A percentile compares a stretch with the other conserved stretches of the same genome.
Conservation (phyloP, 2,113 vertebrate species). For the Sakesphorus luctuosus region DNA sequence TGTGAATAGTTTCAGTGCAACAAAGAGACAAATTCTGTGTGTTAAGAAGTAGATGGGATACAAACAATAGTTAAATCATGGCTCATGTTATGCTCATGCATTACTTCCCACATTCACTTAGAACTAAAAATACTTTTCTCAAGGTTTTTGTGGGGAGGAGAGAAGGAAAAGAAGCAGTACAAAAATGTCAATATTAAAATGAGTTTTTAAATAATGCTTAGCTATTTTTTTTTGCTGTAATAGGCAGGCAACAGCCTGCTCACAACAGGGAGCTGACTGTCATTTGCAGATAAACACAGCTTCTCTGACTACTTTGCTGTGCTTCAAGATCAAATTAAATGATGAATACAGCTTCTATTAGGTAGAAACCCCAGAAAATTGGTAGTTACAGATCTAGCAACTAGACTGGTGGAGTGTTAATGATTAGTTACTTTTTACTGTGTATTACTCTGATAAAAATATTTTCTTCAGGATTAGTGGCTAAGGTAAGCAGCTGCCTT, state of each 20-base stretch:
- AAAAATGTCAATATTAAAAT: neutral
- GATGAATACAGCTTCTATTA: slow-evolving; percentile 1
- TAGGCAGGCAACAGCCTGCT: neutral
- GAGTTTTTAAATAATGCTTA: neutral
- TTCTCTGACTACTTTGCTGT: neutral
- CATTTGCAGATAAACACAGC: slow-evolving; percentile 17
- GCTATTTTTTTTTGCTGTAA: neutral
- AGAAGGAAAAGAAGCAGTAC: neutral
- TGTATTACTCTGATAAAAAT: neutral
- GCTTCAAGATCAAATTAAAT: slow-evolving; percentile 20
- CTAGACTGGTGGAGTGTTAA: slow-evolving; percentile 19
- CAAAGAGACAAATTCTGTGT: neutral
- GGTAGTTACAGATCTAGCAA: neutral
- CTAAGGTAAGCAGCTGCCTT: slow-evolving; percentile 9
- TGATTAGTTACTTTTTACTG: slow-evolving; percentile 27
- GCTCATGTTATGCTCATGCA: neutral
- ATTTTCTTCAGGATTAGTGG: neutral
- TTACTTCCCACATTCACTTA: neutral
- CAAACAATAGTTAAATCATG: neutral
- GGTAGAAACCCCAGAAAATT: slow-evolving; percentile 9
- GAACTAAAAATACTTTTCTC: neutral
- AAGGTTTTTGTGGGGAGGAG: neutral
- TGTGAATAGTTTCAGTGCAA: neutral
- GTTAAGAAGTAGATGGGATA: neutral
- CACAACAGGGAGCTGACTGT: neutral